Conservation (phyloP, 2,113 vertebrate species). For the Phrynocephalus versicolor region DNA sequence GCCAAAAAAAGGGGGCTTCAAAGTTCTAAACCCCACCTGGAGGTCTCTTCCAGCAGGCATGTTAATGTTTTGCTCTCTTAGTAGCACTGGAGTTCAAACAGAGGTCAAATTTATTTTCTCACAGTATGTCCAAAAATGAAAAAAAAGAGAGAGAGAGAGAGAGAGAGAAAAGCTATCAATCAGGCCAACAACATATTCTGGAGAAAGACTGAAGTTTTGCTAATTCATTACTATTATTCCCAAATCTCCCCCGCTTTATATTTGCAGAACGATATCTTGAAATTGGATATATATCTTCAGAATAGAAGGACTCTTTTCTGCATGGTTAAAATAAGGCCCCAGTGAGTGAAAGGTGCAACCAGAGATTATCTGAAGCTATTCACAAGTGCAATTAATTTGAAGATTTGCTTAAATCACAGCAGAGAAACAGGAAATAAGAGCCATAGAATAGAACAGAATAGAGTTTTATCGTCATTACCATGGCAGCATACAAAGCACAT, state of each 20-base stretch:
- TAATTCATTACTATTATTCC: neutral
- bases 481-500: too few relatives aligned
- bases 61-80: neutral
- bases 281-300: neutral
- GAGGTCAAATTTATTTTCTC: accelerated
- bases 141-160: neutral
- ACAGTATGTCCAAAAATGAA: accelerated
- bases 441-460: too few relatives aligned
- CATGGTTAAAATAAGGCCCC: neutral
- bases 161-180: neutral
- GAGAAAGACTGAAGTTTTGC: neutral
- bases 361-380: too few relatives aligned
- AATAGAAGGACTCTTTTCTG: neutral
- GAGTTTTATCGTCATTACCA: too few relatives aligned
- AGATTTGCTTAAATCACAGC: too few relatives aligned
- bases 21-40: conserved; percentile 28
- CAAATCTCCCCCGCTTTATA: neutral
- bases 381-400: too few relatives aligned
- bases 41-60: conserved; percentile 19
- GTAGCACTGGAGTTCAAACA: accelerated
- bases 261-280: neutral
- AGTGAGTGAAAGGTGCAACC: too few relatives aligned
- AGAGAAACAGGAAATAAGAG: too few relatives aligned
- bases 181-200: accelerated
- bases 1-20: conserved; percentile 10